Base-by-base conservation (phyloP, 2,888 invertebrate genomes). In the Laspeyria flexula region DNA sequence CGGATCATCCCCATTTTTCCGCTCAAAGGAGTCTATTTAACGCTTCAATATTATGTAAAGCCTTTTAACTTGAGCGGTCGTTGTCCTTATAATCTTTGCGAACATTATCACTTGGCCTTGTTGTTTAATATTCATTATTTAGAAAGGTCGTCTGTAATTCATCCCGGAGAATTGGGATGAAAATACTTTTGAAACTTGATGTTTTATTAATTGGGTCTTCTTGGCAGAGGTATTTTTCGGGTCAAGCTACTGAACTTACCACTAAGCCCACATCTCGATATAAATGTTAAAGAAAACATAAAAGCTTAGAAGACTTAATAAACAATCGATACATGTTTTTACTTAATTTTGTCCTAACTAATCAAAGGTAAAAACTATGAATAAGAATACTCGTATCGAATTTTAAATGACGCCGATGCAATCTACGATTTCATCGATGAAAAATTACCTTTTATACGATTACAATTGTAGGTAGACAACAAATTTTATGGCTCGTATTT, bases 11-110 rank as follows among this genome's bases (percentile, higher is more conserved):
- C 40, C 49, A 51, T 61, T 70, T 60, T 49, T 57, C 42, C 34
- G 49, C 60, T 53, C 43, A 46, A 66, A 53, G 44, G 53, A 56
- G 37, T 47, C 43, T 61, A 44, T 63, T 53, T 53, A 59, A 44
- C 38, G 51, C 37, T 48, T 34, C 51, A 55, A 65, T 25, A 44
- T 60, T 62, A 46, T 55, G 37, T 53, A 59, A 53, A 61, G 45
- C 49, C 23, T 31, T 42, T 53, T 54, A 58, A 57, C 48, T 55
- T 56, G 25, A 49, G 16, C 47, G 75, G 66, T 75, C 69, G 53
- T 47, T 44, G 72, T 33, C 60, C 74, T 60, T n/a, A n/a, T n/a
- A n/a, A n/a, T n/a, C 54, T 54, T 43, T 10, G 4, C 18, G 25
- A 45, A 42, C 30, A 35, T 25, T 12, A 48, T 39, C 43, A 43